Conservation (phyloP, 2,888 invertebrate species). For the Aporophyla nigra region DNA sequence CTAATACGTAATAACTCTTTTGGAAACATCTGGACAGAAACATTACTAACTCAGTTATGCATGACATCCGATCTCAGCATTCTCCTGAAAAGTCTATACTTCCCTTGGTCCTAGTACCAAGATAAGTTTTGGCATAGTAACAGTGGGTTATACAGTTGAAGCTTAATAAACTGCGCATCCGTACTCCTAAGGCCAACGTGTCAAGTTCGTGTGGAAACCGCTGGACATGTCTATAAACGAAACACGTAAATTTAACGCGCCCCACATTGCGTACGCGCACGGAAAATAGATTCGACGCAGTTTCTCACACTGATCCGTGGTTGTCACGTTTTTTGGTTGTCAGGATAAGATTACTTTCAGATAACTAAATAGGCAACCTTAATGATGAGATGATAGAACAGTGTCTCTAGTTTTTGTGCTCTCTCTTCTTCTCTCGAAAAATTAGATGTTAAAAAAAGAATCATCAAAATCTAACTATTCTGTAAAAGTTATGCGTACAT, state of each 20-base stretch:
- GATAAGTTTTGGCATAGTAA: constrained; percentile 14
- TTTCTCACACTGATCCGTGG: constrained; percentile 43
- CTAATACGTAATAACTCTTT: neutral
- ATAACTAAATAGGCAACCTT: neutral
- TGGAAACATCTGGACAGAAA: neutral
- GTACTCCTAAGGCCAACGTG: constrained; percentile 67
- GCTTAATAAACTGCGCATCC: constrained; percentile 29
- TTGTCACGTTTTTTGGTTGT: constrained; percentile 45
- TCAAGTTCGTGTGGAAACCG: constrained; percentile 75
- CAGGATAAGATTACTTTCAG: neutral
- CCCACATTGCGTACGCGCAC: constrained; percentile 57
- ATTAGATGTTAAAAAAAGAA: no score
- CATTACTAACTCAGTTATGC: neutral
- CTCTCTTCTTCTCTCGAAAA: neutral
- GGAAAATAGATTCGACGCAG: constrained; percentile 66
- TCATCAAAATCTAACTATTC: neutral
- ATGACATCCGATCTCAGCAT: constrained; percentile 7
- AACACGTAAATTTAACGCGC: constrained; percentile 64
- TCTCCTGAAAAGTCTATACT: neutral
- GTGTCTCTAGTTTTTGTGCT: neutral
- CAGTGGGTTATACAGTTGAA: neutral
- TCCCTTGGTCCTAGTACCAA: neutral
- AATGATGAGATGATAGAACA: neutral
- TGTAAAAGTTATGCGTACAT: no score
- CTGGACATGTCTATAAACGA: constrained; percentile 73